Base-by-base conservation (phyloP, 2,888 invertebrate genomes). In the Acleris literana region DNA sequence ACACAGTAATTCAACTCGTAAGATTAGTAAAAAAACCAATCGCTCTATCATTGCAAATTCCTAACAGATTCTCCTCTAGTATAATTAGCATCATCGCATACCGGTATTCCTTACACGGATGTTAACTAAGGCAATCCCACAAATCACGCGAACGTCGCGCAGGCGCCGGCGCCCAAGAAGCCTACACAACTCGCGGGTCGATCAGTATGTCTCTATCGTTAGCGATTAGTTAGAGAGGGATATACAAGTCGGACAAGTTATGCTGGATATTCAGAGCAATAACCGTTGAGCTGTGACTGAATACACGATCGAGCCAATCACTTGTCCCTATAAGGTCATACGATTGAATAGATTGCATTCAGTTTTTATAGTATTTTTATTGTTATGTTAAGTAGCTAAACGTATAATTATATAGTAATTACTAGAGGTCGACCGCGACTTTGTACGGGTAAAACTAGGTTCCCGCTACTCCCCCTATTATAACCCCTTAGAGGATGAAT, bases 41-140 rank as follows among this genome's bases (percentile, higher is more conserved):
- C 13, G 39, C 39, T 39, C 13, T 13, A 4, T 39, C 3, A 39
- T 13, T 13, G 39, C 3, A 39, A 33, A 39, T 39, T 39, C 13
- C 39, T 39, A 39, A 39, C 13, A 39, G 13, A 13, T 39, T 39
- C 39, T 39, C 11, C 11, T 39, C 39, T 39, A 4, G 13, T 39
- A 39, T 46, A 57, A 57, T 57, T 46, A 46, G 57, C 22, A 43
- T 57, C 46, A 9, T 44, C 17, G 22, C 57, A 57, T n/a, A 25
- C 17, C 20, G n/a, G 5, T 25, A 44, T 44, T 56, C 56, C 57
- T 57, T 25, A 25, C 25, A 25, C 17, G 57, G 57, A 55, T 57
- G 25, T 44, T 39, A 39, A 57, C 25, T 11, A 46, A 17, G 44
- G 22, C 57, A 57, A 13, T 9, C 39, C 25, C 44, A 44, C 46